These are phyloP conservation scores for Drosophila littoralis DNA, from an alignment of 1,140 invertebrate genomes.

Conservation along the genomic window DNA sequence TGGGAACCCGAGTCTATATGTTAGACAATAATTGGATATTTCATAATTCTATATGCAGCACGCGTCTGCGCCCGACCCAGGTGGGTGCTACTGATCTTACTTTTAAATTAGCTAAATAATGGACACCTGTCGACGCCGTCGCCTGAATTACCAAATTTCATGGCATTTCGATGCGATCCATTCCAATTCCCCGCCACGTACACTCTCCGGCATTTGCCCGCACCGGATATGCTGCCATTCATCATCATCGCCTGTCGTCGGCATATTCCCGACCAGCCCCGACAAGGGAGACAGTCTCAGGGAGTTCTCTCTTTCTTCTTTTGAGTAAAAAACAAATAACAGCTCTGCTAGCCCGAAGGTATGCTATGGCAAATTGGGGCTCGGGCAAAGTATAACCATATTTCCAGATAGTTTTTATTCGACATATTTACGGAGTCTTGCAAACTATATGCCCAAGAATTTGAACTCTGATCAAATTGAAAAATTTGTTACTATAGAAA, in stretches of 20 bases:
- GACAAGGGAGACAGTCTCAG: slow-evolving; percentile 23
- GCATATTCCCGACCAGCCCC: neutral
- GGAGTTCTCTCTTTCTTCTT: too few species aligned
- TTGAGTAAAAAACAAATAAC: too few species aligned
- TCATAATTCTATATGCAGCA: slow-evolving; percentile 48
- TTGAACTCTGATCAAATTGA: too few species aligned
- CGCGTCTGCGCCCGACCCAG: slow-evolving; percentile 31
- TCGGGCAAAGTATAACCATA: too few species aligned
- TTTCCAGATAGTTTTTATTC: too few species aligned
- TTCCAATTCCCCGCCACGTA: too few species aligned
- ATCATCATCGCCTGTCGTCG: slow-evolving; percentile 51
- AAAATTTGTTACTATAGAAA: too few species aligned
- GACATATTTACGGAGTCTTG: too few species aligned
- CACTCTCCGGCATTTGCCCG: slow-evolving; percentile 6
- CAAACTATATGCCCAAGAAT: too few species aligned
- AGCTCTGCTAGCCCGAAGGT: too few species aligned
- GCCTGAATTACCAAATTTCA: slow-evolving; percentile 60
- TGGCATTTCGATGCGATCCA: neutral
- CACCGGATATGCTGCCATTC: slow-evolving; percentile 72
- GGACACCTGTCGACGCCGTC: slow-evolving; percentile 51
- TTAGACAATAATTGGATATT: slow-evolving; percentile 24
- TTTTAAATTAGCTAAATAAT: slow-evolving; percentile 62
- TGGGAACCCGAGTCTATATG: neutral
- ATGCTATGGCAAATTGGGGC: too few species aligned
- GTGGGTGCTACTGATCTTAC: slow-evolving; percentile 62